Percentiles rank a stretch among this genome's conserved stretches.
Conservation (phyloP, 2,888 invertebrate genomes). For the Andrena fulva region DNA sequence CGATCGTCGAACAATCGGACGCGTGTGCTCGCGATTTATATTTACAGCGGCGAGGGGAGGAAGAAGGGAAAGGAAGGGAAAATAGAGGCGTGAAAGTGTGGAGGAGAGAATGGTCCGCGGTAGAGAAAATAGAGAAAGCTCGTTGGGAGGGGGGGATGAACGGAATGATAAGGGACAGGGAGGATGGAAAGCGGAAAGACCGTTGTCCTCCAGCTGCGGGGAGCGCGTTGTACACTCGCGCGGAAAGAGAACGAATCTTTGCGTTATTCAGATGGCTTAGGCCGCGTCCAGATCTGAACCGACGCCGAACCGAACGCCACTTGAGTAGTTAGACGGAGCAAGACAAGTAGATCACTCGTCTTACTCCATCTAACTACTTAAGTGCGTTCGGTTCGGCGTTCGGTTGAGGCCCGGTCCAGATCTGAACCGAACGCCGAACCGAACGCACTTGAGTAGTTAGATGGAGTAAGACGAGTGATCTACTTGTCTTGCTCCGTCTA, state of each 20-base stretch:
- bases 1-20: constrained; percentile 46
- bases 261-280: constrained; percentile 36
- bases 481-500: too few relatives aligned
- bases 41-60: constrained; percentile 19
- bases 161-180: not conserved
- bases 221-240: constrained; percentile 13
- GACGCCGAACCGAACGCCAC: too few relatives aligned
- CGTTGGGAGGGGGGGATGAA: not conserved
- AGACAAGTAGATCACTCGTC: too few relatives aligned
- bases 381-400: too few relatives aligned
- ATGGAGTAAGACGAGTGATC: too few relatives aligned
- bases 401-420: too few relatives aligned
- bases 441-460: too few relatives aligned
- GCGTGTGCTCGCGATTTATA: constrained; percentile 19
- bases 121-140: constrained; percentile 3
- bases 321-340: too few relatives aligned
- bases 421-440: too few relatives aligned
- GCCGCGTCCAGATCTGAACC: too few relatives aligned
- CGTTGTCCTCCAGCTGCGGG: constrained; percentile 18
- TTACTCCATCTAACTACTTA: too few relatives aligned
- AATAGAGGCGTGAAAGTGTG: not conserved
- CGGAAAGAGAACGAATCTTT: constrained; percentile 52
- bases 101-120: constrained; percentile 22
- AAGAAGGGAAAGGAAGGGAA: not conserved
- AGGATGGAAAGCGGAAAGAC: constrained; percentile 13